Conservation (phyloP, 35 echinoderm and acorn worm genomes). For the Apostichopus californicus region DNA sequence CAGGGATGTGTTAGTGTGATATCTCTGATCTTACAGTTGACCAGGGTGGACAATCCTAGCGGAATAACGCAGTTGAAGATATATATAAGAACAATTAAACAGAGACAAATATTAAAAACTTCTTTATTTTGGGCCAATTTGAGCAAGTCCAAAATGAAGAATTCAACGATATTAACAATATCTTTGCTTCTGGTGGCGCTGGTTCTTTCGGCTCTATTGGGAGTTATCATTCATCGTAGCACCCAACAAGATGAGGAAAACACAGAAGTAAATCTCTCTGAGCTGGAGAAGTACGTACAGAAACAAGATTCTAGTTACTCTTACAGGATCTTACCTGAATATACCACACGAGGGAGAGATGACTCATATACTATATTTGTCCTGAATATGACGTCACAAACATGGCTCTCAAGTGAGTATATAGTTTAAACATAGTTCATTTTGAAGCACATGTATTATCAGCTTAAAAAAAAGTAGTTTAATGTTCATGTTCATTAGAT, state of each 20-base stretch:
- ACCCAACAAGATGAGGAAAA: not conserved
- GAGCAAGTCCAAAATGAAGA: too few species aligned
- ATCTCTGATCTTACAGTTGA: too few species aligned
- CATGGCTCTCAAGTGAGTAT: constrained; percentile 53
- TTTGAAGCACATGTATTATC: too few species aligned
- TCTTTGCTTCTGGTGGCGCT: not conserved
- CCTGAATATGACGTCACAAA: constrained; percentile 56
- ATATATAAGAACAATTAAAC: too few species aligned
- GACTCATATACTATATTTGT: constrained; percentile 7
- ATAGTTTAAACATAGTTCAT: not conserved
- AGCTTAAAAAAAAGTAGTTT: too few species aligned
- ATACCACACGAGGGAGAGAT: constrained; percentile 9
- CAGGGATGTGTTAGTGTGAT: too few species aligned
- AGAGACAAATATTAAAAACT: too few species aligned
- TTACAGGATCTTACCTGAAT: constrained; percentile 18
- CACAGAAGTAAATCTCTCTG: not conserved
- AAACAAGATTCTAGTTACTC: constrained; percentile 11
- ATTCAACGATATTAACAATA: too few species aligned
- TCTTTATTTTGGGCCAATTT: too few species aligned
- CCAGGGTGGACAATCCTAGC: too few species aligned
- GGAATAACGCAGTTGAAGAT: too few species aligned
- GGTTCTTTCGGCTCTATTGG: not conserved
- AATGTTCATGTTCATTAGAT: too few species aligned
- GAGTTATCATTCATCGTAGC: constrained; percentile 1
- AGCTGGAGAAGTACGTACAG: constrained; percentile 36